Percentiles rank a stretch among this genome's conserved stretches.
These are phyloP conservation scores for Antennarius striatus DNA, from an alignment of 2,113 vertebrate genomes.

Conservation along the genomic window DNA sequence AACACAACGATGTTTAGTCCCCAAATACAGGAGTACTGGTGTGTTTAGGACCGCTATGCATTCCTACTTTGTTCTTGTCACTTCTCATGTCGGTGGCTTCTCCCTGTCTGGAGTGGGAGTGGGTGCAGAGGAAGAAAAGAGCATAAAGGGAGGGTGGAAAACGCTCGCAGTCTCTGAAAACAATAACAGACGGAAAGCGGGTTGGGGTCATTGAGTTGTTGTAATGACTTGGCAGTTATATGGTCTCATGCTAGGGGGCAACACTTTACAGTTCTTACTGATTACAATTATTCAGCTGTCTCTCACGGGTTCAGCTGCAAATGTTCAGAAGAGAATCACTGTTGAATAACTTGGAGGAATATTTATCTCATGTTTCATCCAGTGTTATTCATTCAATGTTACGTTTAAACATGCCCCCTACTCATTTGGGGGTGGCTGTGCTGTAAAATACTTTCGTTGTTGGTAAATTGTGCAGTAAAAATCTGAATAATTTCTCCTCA, in stretches of 20 bases:
- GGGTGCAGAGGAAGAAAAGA: conserved; percentile 42
- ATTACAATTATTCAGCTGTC: conserved; percentile 12
- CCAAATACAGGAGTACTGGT: neutral
- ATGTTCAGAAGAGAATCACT: neutral
- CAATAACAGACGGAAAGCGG: conserved; percentile 45
- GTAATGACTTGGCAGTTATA: conserved; percentile 29
- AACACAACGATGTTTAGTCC: conserved; percentile 2
- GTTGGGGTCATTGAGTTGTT: conserved; percentile 49
- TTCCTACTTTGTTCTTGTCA: conserved; percentile 4
- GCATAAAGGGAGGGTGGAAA: conserved; percentile 50
- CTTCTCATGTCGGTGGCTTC: conserved; percentile 5
- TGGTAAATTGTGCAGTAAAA: neutral
- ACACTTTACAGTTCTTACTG: conserved; percentile 21
- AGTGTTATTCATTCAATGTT: neutral
- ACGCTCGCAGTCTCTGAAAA: conserved; percentile 42
- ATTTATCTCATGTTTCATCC: neutral
- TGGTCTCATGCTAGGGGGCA: neutral
- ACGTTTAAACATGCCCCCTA: neutral
- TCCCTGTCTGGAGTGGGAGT: conserved; percentile 24
- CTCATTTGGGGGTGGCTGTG: neutral
- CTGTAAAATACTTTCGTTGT: conserved; percentile 1
- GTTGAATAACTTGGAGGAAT: no score
- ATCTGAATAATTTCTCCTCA: neutral
- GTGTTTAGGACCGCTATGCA: neutral
- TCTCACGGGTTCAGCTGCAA: neutral